Evolutionary conservation across 2,113 vertebrate species (phyloP).

Genomic region (Ailurus styani): DNA sequence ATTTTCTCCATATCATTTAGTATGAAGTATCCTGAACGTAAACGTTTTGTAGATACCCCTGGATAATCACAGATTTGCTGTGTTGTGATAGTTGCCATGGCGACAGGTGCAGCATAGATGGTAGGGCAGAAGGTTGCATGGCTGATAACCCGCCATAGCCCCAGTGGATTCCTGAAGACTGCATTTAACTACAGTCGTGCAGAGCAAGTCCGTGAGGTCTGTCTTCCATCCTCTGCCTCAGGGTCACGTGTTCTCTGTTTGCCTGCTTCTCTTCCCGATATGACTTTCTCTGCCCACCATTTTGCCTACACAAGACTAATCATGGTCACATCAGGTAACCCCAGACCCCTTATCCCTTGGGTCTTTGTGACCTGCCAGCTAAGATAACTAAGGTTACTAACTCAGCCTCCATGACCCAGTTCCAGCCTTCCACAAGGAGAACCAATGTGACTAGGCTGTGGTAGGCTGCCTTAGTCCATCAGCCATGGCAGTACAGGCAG

Average conservation of each 20-base stretch:
- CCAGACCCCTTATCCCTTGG: background rate
- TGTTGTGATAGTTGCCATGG: background rate
- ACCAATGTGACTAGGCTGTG: background rate
- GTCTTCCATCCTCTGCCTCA: background rate
- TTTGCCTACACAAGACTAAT: background rate
- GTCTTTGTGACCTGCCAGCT: background rate
- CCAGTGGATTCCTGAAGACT: background rate
- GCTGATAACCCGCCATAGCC: fast-evolving
- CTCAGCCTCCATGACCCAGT: background rate
- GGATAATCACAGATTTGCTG: background rate
- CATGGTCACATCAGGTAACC: too few species aligned
- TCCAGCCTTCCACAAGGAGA: background rate
- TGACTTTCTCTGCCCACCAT: background rate
- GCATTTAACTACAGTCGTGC: background rate
- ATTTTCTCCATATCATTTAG: background rate
- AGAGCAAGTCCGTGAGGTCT: background rate
- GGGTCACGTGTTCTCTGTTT: background rate
- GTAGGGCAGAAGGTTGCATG: background rate
- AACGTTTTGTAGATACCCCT: background rate
- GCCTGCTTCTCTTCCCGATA: background rate
- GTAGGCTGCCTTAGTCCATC: background rate
- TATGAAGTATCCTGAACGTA: background rate
- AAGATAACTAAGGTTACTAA: background rate
- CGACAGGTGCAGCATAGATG: too few species aligned
- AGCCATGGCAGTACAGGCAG: background rate